Percentiles rank a stretch among this genome's conserved stretches.
Evolutionary conservation across 2,113 vertebrate species (phyloP).

Genomic region (Hippocampus comes): DNA sequence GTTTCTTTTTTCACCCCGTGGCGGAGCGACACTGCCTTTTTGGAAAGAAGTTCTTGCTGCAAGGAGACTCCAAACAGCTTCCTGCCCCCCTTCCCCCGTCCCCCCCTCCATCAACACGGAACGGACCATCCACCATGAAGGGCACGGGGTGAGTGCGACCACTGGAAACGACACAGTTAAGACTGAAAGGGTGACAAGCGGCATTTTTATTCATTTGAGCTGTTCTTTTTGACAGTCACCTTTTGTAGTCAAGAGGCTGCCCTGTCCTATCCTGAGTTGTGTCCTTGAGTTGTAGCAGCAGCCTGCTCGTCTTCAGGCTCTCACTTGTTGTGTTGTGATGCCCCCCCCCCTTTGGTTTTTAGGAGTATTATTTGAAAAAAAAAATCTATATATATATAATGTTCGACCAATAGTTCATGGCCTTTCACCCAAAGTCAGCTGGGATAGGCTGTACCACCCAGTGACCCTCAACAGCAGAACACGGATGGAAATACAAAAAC

Average conservation of each 20-base stretch:
- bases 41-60: slow-evolving; percentile 20
- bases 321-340: slow-evolving; percentile 37
- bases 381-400: background rate
- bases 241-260: slow-evolving; percentile 39
- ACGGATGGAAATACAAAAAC: background rate
- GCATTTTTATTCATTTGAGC: background rate
- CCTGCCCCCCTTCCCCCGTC: slow-evolving; percentile 15
- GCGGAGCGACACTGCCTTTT: slow-evolving; percentile 63
- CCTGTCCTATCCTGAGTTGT: slow-evolving; percentile 7
- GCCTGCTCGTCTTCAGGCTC: background rate
- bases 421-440: background rate
- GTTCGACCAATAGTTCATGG: background rate
- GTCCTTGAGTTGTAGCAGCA: slow-evolving; percentile 55
- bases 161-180: slow-evolving; percentile 18
- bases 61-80: slow-evolving; percentile 59
- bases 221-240: background rate
- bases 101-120: slow-evolving; percentile 31
- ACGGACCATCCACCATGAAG: slow-evolving; percentile 67
- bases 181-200: background rate
- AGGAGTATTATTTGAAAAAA: background rate
- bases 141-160: slow-evolving; percentile 73
- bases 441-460: background rate
- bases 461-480: background rate
- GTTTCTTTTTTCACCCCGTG: slow-evolving; percentile 39
- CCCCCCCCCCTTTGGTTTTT: background rate